A percentile compares a stretch with the other conserved stretches of the same genome.
These are phyloP conservation scores for Gallinago undulata DNA, from an alignment of 2,113 vertebrate genomes.

Conservation along the genomic window DNA sequence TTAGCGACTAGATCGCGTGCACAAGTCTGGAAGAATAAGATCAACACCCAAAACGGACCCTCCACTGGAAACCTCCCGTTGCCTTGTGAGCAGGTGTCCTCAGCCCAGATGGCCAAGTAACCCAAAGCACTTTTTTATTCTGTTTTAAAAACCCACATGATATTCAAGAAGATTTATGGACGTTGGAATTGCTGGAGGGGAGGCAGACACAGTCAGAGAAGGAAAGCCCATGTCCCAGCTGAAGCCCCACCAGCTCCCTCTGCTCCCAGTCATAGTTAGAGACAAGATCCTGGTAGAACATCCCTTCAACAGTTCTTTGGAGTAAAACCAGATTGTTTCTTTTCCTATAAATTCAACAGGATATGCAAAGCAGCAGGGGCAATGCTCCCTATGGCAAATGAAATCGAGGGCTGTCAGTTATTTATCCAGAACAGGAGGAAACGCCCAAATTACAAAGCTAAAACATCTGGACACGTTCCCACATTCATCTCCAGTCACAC, in stretches of 20 bases:
- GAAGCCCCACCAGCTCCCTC: not conserved
- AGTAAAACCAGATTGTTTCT: not conserved
- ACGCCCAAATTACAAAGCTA: not conserved
- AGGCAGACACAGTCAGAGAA: not conserved
- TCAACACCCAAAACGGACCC: not conserved
- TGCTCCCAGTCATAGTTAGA: not conserved
- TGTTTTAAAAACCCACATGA: not conserved
- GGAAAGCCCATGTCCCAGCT: not conserved
- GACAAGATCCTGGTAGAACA: not conserved
- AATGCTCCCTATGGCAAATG: not conserved
- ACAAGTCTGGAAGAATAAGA: not conserved
- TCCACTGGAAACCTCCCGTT: not conserved
- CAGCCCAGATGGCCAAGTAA: not conserved
- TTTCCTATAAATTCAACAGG: not conserved
- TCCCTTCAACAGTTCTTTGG: not conserved
- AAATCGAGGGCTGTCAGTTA: not conserved
- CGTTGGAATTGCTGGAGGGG: not conserved
- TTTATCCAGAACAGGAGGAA: not conserved
- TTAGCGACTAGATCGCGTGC: rapidly evolving
- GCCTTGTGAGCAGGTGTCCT: not conserved
- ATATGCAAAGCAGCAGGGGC: not conserved
- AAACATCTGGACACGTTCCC: not conserved
- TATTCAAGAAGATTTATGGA: rapidly evolving
- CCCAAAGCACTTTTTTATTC: not conserved
- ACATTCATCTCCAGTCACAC: not conserved